Percentiles rank a stretch among this genome's conserved stretches.
Evolutionary conservation across 2,113 vertebrate species (phyloP).

Genomic region (Erythrocercus mccallii): DNA sequence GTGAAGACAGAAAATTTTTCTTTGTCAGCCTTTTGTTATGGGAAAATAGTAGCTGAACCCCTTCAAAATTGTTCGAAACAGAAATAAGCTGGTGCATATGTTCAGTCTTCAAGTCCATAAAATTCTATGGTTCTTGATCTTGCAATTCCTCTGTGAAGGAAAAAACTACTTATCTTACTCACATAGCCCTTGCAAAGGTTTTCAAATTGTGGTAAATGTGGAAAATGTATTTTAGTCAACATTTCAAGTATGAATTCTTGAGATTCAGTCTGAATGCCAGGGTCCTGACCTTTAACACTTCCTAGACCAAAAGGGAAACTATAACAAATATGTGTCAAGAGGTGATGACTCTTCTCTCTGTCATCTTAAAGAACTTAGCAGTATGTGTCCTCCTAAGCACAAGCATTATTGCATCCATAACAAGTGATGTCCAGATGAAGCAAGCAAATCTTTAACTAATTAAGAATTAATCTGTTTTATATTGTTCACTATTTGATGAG

Average conservation of each 20-base stretch:
- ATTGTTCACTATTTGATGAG: not conserved
- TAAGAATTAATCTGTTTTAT: not conserved
- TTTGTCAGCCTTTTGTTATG: not conserved
- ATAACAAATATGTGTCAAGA: constrained; percentile 57
- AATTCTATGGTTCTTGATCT: not conserved
- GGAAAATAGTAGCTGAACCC: not conserved
- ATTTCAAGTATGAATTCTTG: not conserved
- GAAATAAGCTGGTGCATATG: not conserved
- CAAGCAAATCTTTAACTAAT: constrained; percentile 22
- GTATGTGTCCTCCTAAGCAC: not conserved
- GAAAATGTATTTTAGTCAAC: not conserved
- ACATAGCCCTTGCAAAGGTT: not conserved
- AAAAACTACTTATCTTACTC: not conserved
- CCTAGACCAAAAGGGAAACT: constrained; percentile 29
- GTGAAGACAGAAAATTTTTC: not conserved
- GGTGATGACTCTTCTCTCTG: constrained; percentile 30
- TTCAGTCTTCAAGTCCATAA: not conserved
- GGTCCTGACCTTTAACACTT: constrained; percentile 51
- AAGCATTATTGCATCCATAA: not conserved
- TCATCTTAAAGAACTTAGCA: not conserved
- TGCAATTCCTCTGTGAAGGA: not conserved
- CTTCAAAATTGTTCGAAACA: not conserved
- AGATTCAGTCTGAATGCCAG: constrained; percentile 27
- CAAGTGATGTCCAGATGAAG: not conserved
- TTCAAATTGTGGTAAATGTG: not conserved